Evolutionary conservation across 2,888 invertebrate genomes (phyloP).

Genomic region (Litoditis marina): DNA sequence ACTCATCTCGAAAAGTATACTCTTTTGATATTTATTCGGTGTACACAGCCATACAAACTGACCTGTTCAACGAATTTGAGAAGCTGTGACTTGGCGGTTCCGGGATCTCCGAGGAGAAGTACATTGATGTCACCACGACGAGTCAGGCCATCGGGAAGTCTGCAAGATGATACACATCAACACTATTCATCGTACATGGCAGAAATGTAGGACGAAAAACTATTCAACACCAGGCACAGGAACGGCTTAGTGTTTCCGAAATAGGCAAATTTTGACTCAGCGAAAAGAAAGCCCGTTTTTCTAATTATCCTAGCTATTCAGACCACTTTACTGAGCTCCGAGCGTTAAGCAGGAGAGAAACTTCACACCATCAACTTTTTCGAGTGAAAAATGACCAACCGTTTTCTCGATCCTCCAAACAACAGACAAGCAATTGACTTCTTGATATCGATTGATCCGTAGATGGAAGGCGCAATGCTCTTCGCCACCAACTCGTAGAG

Average conservation of each 20-base stretch:
- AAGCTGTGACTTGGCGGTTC: slow-evolving; percentile 97
- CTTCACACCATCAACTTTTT: too few species aligned
- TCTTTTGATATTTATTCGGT: too few species aligned
- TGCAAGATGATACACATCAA: slow-evolving; percentile 51
- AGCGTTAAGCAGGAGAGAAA: too few species aligned
- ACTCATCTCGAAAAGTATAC: too few species aligned
- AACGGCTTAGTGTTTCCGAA: too few species aligned
- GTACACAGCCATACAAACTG: too few species aligned
- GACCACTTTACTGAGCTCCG: too few species aligned
- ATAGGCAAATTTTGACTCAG: too few species aligned
- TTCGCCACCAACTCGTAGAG: slow-evolving; percentile 82
- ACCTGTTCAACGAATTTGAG: slow-evolving; percentile 90
- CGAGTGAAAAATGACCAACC: too few species aligned
- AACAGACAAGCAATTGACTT: slow-evolving; percentile 90
- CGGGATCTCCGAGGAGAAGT: slow-evolving; percentile 90
- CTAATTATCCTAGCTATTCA: too few species aligned
- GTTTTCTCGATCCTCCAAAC: slow-evolving; percentile 78
- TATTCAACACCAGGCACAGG: not conserved
- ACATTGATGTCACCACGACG: slow-evolving; percentile 95
- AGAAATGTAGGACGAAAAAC: too few species aligned
- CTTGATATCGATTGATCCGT: slow-evolving; percentile 87
- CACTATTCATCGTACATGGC: too few species aligned
- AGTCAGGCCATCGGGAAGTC: slow-evolving; percentile 87
- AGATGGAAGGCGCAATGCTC: slow-evolving; percentile 95
- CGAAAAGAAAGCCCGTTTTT: not conserved